Base-by-base conservation (phyloP, 2,888 invertebrate species). In the Smittia sp. region DNA sequence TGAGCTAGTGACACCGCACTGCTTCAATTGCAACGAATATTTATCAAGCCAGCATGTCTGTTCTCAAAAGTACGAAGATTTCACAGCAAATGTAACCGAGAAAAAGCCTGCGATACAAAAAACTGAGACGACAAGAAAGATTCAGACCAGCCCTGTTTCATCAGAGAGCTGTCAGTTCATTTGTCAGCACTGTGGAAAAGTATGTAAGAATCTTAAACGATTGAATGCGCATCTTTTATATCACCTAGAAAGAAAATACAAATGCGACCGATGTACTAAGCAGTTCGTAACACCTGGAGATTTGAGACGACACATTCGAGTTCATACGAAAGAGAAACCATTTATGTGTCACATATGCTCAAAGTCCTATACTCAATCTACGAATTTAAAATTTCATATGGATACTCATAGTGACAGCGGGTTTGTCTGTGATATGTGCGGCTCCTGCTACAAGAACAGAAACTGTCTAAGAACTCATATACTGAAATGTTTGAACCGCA, bases 111-210 rank as follows among this genome's bases (percentile, higher is more conserved):
- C n/a, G n/a, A n/a, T n/a, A n/a, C n/a, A n/a, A n/a, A n/a, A n/a
- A n/a, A n/a, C n/a, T n/a, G n/a, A n/a, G n/a, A n/a, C n/a, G n/a
- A n/a, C n/a, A n/a, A n/a, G n/a, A n/a, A n/a, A n/a, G n/a, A n/a
- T n/a, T n/a, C n/a, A n/a, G n/a, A n/a, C n/a, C n/a, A n/a, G n/a
- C n/a, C n/a, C n/a, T n/a, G n/a, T n/a, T n/a, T n/a, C n/a, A n/a
- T n/a, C n/a, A n/a, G n/a, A n/a, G n/a, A n/a, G n/a, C n/a, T n/a
- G n/a, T n/a, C n/a, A n/a, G n/a, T n/a, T n/a, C n/a, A n/a, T n/a
- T n/a, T 73, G 73, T 73, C 73, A 63, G 6, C 22, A 27, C 15
- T 73, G 73, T 27, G 73, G 73, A 1, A 73, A 73, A 73, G 18
- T 65, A 1, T 73, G 63, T 27, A 73, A 73, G 38, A 73, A 73